Conservation (phyloP, 2,888 invertebrate genomes). For the Diarsia mendica region DNA sequence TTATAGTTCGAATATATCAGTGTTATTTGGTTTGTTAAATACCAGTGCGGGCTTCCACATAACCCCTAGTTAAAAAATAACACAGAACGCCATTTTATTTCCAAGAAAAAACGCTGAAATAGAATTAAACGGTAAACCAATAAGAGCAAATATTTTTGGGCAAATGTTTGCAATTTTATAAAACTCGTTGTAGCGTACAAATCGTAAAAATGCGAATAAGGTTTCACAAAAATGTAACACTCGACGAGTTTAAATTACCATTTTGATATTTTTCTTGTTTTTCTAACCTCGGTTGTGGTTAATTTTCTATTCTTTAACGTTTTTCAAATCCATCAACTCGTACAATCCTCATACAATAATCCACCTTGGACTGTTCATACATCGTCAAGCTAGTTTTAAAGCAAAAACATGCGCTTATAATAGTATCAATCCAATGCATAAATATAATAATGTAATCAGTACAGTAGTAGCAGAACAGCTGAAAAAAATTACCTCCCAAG, state of each 20-base stretch:
- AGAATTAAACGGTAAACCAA: neutral
- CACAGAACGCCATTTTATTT: conserved; percentile 14
- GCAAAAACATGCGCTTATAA: neutral
- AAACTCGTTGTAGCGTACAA: neutral
- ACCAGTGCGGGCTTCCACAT: neutral
- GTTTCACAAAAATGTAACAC: neutral
- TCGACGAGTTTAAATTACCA: neutral
- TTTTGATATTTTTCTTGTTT: neutral
- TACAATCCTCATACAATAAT: neutral
- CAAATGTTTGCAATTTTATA: neutral
- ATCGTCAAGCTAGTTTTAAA: neutral
- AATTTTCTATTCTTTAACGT: neutral
- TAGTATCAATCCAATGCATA: neutral
- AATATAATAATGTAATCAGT: neutral
- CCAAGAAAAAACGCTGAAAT: conserved; percentile 11
- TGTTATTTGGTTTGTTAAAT: too few relatives aligned
- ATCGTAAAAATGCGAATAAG: neutral
- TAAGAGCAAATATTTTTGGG: neutral
- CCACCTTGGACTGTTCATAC: neutral
- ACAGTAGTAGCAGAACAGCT: neutral
- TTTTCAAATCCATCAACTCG: neutral
- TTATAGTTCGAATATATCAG: too few relatives aligned
- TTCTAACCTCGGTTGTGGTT: neutral
- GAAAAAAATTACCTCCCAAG: neutral
- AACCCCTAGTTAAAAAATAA: neutral